phyloP scores from a whole-genome alignment of 1,140 invertebrate genomes.

The Halictus rubicundus region DNA sequence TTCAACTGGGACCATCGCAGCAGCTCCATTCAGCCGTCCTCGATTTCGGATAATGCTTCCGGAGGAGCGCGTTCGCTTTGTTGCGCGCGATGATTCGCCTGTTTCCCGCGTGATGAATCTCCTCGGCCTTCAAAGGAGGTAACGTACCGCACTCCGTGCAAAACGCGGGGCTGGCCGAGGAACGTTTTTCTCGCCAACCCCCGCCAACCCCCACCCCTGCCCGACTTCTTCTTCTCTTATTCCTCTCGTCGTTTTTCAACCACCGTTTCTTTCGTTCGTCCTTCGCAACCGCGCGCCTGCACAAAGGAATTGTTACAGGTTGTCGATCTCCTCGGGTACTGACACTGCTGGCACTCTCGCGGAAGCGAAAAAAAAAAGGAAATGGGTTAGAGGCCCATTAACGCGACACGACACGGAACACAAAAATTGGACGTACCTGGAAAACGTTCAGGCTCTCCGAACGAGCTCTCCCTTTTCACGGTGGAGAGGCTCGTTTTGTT shows the following conservation, averaged over 20 bases:
- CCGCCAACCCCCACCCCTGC: background rate
- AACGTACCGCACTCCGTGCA: constrained; percentile 16
- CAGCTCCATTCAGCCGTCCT: background rate
- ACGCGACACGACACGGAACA: background rate
- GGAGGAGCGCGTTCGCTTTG: constrained; percentile 11
- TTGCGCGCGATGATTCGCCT: constrained; percentile 34
- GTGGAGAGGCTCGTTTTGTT: background rate
- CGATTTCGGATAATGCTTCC: constrained; percentile 32
- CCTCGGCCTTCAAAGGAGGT: constrained; percentile 40
- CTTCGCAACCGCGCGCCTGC: background rate
- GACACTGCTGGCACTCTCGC: constrained; percentile 36
- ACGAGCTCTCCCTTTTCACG: background rate
- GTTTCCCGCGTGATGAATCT: constrained; percentile 34
- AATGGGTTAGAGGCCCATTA: constrained; percentile 4
- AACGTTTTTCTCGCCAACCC: background rate
- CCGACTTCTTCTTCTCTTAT: no score
- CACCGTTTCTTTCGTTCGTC: background rate
- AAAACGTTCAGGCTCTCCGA: no score
- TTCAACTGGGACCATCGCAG: background rate
- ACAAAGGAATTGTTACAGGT: constrained; percentile 13
- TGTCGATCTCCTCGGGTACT: constrained; percentile 21
- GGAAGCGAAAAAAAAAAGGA: background rate
- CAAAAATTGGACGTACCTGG: background rate
- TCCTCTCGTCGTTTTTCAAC: background rate
- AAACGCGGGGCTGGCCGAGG: constrained; percentile 14